A percentile compares a stretch with the other conserved stretches of the same genome.
These are phyloP conservation scores for Etia nguti DNA, from an alignment of 2,113 vertebrate species.

Conservation along the genomic window DNA sequence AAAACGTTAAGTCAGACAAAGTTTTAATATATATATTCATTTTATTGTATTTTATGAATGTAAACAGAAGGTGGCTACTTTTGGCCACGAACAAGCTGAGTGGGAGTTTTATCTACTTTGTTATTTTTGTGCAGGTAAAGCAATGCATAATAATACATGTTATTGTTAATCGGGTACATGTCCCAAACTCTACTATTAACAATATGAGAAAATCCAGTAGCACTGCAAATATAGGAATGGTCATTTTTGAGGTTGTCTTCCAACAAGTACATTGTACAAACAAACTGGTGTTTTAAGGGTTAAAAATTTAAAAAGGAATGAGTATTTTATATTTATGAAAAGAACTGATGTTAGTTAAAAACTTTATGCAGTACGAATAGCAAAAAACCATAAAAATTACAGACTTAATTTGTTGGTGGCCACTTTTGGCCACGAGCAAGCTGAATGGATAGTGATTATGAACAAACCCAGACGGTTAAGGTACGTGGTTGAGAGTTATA, in stretches of 20 bases:
- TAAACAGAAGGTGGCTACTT: neutral
- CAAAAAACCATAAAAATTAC: neutral
- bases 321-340: neutral
- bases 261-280: neutral
- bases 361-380: neutral
- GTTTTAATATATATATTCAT: neutral
- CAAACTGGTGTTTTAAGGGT: neutral
- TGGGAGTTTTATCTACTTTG: accelerated
- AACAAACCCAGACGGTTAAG: neutral
- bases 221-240: accelerated
- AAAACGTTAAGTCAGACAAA: neutral
- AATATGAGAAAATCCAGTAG: neutral
- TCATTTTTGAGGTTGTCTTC: neutral
- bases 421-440: neutral
- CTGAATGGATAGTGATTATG: neutral
- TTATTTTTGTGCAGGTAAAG: neutral
- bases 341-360: neutral
- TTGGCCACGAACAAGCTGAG: neutral
- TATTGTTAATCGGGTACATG: neutral
- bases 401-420: neutral
- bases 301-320: too few species aligned
- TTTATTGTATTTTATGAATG: neutral
- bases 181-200: neutral
- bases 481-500: too few species aligned
- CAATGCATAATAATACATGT: neutral